Evolutionary conservation across 1,140 invertebrate genomes (phyloP).

Genomic region (Microplitis demolitor): DNA sequence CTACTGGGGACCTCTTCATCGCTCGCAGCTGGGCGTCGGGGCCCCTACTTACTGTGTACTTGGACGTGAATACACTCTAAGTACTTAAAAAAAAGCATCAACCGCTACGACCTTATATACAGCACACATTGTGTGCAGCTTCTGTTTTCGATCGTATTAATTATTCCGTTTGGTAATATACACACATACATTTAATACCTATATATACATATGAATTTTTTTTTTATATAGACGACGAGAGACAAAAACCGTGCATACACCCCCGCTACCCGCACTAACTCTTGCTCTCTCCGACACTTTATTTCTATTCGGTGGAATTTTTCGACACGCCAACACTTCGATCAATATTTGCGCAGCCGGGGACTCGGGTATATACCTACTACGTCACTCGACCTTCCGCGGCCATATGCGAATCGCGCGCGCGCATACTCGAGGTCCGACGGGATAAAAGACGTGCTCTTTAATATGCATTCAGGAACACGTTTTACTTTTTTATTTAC

Average conservation of each 20-base stretch:
- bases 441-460: neutral
- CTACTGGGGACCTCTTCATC: slow-evolving; percentile 12
- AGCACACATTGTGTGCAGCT: too few relatives aligned
- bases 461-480: neutral
- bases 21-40: slow-evolving; percentile 35
- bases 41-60: neutral
- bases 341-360: slow-evolving; percentile 59
- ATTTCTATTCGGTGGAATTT: slow-evolving; percentile 52
- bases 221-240: too few relatives aligned
- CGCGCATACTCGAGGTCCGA: slow-evolving; percentile 14
- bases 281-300: neutral
- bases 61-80: neutral
- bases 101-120: neutral
- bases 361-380: slow-evolving; percentile 38
- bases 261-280: neutral
- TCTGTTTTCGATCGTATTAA: slow-evolving; percentile 6
- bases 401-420: slow-evolving; percentile 45
- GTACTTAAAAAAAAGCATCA: neutral
- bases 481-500: slow-evolving; percentile 17
- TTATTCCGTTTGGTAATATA: slow-evolving; percentile 4
- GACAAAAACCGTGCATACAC: neutral
- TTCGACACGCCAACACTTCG: slow-evolving; percentile 53
- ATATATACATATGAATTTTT: too few relatives aligned
- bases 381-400: slow-evolving; percentile 56
- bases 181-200: neutral